Evolutionary conservation across 2,797 vertebrate species (phyloP).

Genomic region (Chanos chanos): DNA sequence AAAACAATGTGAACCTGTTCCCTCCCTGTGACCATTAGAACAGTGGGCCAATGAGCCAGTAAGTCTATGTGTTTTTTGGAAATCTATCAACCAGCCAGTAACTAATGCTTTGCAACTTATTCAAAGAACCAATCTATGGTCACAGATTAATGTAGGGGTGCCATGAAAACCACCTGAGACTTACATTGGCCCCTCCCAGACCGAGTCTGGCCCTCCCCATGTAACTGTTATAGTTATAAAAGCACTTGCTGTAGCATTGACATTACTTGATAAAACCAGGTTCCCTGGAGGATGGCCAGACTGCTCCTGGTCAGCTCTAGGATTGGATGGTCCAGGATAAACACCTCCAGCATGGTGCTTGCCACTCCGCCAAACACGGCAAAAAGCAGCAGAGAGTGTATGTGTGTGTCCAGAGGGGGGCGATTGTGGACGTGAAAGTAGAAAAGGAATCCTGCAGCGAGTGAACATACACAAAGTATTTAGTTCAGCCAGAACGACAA

Average conservation of each 20-base stretch:
- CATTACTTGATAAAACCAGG: constrained; percentile 94
- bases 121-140: too few species aligned
- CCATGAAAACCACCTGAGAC: too few species aligned
- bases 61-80: too few species aligned
- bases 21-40: too few species aligned
- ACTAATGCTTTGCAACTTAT: too few species aligned
- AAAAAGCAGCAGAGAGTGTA: constrained; percentile 85
- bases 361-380: constrained; percentile 71
- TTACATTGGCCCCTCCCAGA: too few species aligned
- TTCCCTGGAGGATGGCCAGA: constrained; percentile 82
- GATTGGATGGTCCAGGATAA: constrained; percentile 74
- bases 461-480: too few species aligned
- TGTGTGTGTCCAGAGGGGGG: constrained; percentile 79
- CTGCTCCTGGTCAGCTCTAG: constrained; percentile 78
- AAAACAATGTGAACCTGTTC: too few species aligned
- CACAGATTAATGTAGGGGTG: too few species aligned
- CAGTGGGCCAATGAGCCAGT: too few species aligned
- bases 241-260: background rate
- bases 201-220: background rate
- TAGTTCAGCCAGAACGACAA: too few species aligned
- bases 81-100: too few species aligned
- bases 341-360: constrained; percentile 75
- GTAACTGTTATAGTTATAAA: background rate
- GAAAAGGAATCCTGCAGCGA: constrained; percentile 84
- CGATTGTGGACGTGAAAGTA: constrained; percentile 84